Conservation (phyloP, 2,888 invertebrate species). For the Myopa testacea region DNA sequence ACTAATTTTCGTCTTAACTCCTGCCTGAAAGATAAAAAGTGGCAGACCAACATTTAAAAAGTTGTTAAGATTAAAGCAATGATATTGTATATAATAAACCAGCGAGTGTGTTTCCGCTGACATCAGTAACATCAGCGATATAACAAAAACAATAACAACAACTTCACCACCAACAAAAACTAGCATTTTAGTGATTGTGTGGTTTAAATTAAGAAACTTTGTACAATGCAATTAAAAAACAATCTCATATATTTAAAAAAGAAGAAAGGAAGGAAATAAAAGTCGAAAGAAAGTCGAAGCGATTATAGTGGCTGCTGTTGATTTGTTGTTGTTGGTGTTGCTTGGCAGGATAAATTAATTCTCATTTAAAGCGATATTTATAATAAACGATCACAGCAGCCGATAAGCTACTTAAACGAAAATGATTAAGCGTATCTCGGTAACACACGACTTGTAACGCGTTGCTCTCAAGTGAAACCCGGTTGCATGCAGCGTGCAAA, state of each 20-base stretch:
- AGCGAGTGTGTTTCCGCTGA: no score
- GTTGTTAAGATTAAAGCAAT: no score
- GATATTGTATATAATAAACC: no score
- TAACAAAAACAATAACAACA: background rate
- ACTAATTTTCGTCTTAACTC: no score
- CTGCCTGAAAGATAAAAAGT: no score
- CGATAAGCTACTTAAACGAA: conserved; percentile 33
- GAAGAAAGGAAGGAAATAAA: background rate
- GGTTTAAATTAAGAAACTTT: conserved; percentile 30
- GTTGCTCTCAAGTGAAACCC: background rate
- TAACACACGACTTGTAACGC: conserved; percentile 3
- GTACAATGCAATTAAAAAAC: conserved; percentile 15
- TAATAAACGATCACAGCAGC: conserved; percentile 24
- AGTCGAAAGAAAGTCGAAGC: conserved; percentile 27
- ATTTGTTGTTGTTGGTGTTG: conserved; percentile 5
- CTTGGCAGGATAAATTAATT: conserved; percentile 29
- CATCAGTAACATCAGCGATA: no score
- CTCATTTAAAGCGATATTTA: conserved; percentile 34
- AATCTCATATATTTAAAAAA: conserved; percentile 11
- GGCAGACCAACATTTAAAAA: no score
- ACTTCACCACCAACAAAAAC: background rate
- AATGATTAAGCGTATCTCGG: conserved; percentile 21
- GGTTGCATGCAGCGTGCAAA: background rate
- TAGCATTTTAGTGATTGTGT: background rate
- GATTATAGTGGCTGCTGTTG: conserved; percentile 4